These are phyloP conservation scores for Chrysocyon brachyurus DNA, from an alignment of 2,797 vertebrate species.

Conservation along the genomic window DNA sequence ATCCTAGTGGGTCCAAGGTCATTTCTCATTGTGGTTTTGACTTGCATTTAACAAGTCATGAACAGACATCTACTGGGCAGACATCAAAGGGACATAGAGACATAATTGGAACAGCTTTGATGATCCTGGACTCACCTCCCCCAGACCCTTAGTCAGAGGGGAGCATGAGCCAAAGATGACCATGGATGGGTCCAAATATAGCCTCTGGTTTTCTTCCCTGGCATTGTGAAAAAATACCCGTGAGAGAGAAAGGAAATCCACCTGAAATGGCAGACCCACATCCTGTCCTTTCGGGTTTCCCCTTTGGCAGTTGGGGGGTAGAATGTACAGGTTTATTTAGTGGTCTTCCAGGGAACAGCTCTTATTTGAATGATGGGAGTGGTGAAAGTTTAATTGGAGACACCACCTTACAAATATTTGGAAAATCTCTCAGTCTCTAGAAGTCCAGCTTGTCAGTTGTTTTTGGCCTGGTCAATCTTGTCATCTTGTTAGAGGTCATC, in stretches of 20 bases:
- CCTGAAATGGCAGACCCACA: too few species aligned
- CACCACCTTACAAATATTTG: background rate
- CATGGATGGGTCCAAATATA: fast-evolving
- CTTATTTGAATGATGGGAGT: background rate
- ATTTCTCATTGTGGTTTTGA: constrained; percentile 1
- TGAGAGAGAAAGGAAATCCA: background rate
- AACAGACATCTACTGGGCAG: background rate
- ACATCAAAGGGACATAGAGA: background rate
- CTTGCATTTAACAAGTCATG: background rate
- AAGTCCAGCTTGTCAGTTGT: background rate
- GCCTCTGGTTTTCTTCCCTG: background rate
- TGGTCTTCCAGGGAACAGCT: background rate
- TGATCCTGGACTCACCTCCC: background rate
- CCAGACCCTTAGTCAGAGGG: background rate
- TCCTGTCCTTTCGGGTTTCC: background rate
- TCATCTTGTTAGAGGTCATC: background rate
- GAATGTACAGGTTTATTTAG: background rate
- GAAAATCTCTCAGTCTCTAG: background rate
- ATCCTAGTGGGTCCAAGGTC: background rate
- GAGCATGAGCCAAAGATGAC: background rate
- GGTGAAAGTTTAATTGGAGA: background rate
- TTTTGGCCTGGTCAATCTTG: background rate
- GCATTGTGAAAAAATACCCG: background rate
- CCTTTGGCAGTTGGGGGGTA: background rate
- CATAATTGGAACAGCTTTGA: background rate